Evolutionary conservation across 2,113 vertebrate genomes (phyloP).

Genomic region (Coturnix japonica): DNA sequence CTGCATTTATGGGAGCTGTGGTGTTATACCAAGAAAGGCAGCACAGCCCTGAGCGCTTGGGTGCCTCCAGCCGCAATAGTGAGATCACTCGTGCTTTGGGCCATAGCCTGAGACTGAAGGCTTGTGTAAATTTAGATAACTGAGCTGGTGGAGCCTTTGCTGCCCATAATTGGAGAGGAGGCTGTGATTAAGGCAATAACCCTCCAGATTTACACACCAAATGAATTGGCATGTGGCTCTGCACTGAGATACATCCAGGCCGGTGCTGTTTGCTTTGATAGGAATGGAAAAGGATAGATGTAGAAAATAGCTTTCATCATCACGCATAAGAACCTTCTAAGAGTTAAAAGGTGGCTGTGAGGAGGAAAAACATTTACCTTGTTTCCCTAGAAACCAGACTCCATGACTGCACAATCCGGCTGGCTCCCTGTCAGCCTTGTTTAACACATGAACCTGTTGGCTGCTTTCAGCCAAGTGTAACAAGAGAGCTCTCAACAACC

Average conservation of each 20-base stretch:
- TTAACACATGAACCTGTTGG: conserved; percentile 35
- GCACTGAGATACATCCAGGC: fast-evolving
- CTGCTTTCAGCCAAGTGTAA: conserved; percentile 8
- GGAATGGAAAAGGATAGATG: not conserved
- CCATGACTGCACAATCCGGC: not conserved
- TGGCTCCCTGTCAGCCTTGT: conserved; percentile 7
- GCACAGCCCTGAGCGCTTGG: fast-evolving
- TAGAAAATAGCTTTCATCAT: not conserved
- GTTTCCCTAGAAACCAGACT: conserved; percentile 66
- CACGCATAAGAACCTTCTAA: not conserved
- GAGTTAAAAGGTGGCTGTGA: conserved; percentile 27
- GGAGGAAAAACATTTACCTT: conserved; percentile 62
- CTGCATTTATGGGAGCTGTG: fast-evolving
- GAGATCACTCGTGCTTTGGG: not conserved
- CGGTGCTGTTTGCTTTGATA: fast-evolving
- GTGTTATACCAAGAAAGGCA: not conserved
- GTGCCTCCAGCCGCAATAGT: not conserved
- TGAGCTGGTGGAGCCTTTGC: fast-evolving
- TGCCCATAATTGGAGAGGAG: not conserved
- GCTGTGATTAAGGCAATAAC: fast-evolving
- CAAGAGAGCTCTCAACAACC: not conserved
- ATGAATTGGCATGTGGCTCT: fast-evolving
- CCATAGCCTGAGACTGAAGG: not conserved
- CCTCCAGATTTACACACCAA: fast-evolving
- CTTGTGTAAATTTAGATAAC: not conserved